Evolutionary conservation across 2,888 invertebrate genomes (phyloP).

Genomic region (Patella pellucida): DNA sequence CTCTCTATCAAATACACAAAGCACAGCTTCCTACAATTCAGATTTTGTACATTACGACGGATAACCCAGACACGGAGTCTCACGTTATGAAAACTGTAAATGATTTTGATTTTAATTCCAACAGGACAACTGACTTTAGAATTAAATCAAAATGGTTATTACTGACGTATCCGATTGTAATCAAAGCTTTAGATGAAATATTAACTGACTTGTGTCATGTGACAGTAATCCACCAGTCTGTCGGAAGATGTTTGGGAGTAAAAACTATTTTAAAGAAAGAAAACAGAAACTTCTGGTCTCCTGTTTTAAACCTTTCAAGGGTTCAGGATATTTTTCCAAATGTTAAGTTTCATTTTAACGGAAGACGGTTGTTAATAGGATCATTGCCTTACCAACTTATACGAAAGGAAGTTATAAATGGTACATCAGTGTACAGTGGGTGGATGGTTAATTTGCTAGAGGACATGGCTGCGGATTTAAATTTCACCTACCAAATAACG

Average conservation of each 20-base stretch:
- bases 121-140: slow-evolving; percentile 13
- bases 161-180: neutral
- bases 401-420: neutral
- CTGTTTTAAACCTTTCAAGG: neutral
- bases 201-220: neutral
- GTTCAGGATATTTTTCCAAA: slow-evolving; percentile 12
- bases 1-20: too few relatives aligned
- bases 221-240: neutral
- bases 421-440: slow-evolving; percentile 11
- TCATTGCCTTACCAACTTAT: slow-evolving; percentile 2
- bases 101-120: slow-evolving; percentile 11
- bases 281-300: neutral
- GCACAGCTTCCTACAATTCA: too few relatives aligned
- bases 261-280: neutral
- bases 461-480: slow-evolving; percentile 5
- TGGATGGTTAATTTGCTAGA: slow-evolving; percentile 5
- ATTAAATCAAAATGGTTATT: slow-evolving; percentile 12
- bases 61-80: neutral
- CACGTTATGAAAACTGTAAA: neutral
- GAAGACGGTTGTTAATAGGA: neutral
- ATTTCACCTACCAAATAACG: slow-evolving; percentile 16
- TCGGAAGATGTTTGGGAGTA: neutral
- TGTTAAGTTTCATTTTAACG: slow-evolving; percentile 16
- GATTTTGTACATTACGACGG: too few relatives aligned
- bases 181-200: neutral